Percentiles rank a stretch among this genome's conserved stretches.
phyloP scores from a whole-genome alignment of 2,888 invertebrate genomes.

The Proisotoma minuta region DNA sequence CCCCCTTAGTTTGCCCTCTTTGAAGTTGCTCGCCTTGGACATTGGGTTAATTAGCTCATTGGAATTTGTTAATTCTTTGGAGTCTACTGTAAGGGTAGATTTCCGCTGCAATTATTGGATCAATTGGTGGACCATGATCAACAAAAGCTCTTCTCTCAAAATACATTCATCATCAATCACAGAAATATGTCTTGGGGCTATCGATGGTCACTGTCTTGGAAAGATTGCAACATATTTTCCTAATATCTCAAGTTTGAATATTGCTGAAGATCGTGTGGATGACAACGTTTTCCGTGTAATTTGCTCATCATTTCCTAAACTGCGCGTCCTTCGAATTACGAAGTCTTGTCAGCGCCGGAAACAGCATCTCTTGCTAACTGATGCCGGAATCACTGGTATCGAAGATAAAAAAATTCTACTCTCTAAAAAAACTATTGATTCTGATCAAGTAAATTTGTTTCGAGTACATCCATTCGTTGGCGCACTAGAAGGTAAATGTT shows the following conservation, averaged over 20 bases:
- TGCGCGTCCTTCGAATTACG: slow-evolving; percentile 24
- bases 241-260: slow-evolving; percentile 15
- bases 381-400: slow-evolving; percentile 26
- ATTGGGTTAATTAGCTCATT: slow-evolving; percentile 19
- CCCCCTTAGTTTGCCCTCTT: slow-evolving; percentile 10
- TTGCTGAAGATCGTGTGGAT: slow-evolving; percentile 22
- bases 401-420: too few relatives aligned
- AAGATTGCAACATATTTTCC: slow-evolving; percentile 16
- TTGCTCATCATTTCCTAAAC: slow-evolving; percentile 6
- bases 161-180: not conserved
- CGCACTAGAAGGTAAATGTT: slow-evolving; percentile 13
- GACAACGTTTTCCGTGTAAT: slow-evolving; percentile 22
- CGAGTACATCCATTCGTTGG: slow-evolving; percentile 19
- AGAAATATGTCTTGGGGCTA: slow-evolving; percentile 23
- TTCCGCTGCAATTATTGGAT: slow-evolving; percentile 26
- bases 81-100: slow-evolving; percentile 17
- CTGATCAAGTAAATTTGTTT: not conserved
- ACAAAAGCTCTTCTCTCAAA: slow-evolving; percentile 13
- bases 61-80: slow-evolving; percentile 17
- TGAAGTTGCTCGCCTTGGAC: slow-evolving; percentile 20
- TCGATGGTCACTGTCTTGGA: slow-evolving; percentile 21
- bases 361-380: slow-evolving; percentile 13
- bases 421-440: not conserved
- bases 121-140: slow-evolving; percentile 25
- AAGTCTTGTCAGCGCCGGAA: too few relatives aligned